These are phyloP conservation scores for Polydrusus pterygomalis DNA, from an alignment of 2,888 invertebrate genomes.

Conservation along the genomic window DNA sequence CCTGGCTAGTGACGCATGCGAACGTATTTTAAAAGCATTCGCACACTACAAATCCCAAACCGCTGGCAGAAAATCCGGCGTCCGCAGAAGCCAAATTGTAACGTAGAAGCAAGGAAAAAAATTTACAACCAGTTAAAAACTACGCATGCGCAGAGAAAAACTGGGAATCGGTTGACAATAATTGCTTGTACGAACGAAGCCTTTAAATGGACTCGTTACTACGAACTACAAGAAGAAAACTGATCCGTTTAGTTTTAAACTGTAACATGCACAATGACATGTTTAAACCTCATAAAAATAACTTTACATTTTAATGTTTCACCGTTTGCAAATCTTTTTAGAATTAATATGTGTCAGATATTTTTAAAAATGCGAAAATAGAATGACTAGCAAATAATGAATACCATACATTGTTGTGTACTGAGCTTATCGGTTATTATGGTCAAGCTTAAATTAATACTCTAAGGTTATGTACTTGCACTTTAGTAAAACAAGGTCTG, in stretches of 20 bases:
- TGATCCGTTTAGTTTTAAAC: not conserved
- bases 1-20: too few species aligned
- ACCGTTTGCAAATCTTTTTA: slow-evolving; percentile 10
- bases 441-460: slow-evolving; percentile 4
- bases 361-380: slow-evolving; percentile 42
- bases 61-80: too few species aligned
- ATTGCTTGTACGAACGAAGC: too few species aligned
- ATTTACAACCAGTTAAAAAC: too few species aligned
- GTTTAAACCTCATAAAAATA: slow-evolving; percentile 12
- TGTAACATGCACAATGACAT: not conserved
- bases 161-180: too few species aligned
- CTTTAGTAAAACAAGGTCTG: too few species aligned
- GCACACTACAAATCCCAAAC: too few species aligned
- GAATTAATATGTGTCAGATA: slow-evolving; percentile 37
- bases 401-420: not conserved
- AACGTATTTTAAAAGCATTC: too few species aligned
- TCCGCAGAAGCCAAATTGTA: too few species aligned
- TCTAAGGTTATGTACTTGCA: not conserved
- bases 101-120: too few species aligned
- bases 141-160: too few species aligned
- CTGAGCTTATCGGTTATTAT: not conserved
- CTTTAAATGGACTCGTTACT: not conserved
- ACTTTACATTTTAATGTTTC: not conserved
- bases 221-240: not conserved
- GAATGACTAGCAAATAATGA: slow-evolving; percentile 5